Percentiles rank a stretch among this genome's conserved stretches.
Evolutionary conservation across 30 jellyfish, hydroid and myxozoan genomes (phyloP).

Genomic region (Hydractinia echinata): DNA sequence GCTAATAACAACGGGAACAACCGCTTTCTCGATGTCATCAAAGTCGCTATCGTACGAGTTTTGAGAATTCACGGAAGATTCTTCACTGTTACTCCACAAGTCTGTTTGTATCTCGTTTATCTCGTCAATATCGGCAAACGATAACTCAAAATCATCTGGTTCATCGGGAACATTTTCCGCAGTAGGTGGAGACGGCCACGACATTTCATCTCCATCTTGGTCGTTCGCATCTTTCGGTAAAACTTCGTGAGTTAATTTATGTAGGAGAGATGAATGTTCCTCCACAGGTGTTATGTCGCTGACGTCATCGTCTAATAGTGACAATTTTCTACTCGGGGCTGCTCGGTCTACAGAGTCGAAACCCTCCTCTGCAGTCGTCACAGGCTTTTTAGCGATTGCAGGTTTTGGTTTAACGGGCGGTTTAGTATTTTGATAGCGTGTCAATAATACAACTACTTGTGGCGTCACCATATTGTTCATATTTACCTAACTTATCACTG

Average conservation of each 20-base stretch:
- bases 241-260: no score
- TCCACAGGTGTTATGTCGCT: no score
- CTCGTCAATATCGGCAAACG: slow-evolving; percentile 93
- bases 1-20: slow-evolving; percentile 65
- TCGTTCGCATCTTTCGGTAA: no score
- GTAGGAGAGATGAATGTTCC: no score
- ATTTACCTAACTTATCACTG: slow-evolving; percentile 5
- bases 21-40: slow-evolving; percentile 43
- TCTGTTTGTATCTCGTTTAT: slow-evolving; percentile 73
- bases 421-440: background rate
- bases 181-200: background rate
- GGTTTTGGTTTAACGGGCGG: slow-evolving; percentile 27
- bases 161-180: slow-evolving; percentile 25
- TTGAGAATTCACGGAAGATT: slow-evolving; percentile 35
- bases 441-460: slow-evolving; percentile 5
- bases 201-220: background rate
- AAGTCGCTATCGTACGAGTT: slow-evolving; percentile 39
- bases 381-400: slow-evolving; percentile 9
- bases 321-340: background rate
- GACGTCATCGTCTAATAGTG: no score
- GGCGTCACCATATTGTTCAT: slow-evolving; percentile 12
- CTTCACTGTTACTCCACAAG: slow-evolving; percentile 46
- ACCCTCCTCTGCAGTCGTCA: background rate
- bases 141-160: slow-evolving; percentile 37
- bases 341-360: background rate